Evolutionary conservation across 1,140 invertebrate genomes (phyloP).

Genomic region (Wiebesia pumilae): DNA sequence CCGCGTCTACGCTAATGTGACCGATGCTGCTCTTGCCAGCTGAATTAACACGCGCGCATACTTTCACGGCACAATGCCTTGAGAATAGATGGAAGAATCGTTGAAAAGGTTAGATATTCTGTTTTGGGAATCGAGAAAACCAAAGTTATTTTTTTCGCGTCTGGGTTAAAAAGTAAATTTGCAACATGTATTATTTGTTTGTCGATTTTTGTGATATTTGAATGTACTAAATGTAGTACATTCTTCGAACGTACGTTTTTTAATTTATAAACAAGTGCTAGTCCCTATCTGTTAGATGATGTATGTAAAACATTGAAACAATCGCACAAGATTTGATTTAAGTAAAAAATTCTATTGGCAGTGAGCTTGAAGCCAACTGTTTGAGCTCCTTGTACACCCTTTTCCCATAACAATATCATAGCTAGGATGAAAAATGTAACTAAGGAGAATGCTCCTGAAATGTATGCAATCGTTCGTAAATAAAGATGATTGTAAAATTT

Average conservation of each 20-base stretch:
- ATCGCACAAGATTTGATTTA: no score
- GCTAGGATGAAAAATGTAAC: neutral
- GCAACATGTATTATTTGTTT: no score
- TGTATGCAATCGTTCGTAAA: neutral
- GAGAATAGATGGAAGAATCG: neutral
- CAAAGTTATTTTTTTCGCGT: neutral
- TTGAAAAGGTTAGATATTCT: neutral
- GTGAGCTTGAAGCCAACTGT: neutral
- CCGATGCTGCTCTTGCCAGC: neutral
- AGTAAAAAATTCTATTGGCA: neutral
- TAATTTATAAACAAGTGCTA: no score
- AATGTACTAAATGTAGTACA: no score
- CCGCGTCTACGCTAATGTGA: no score
- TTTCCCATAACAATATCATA: neutral
- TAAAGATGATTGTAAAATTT: neutral
- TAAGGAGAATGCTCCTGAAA: neutral
- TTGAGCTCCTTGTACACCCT: neutral
- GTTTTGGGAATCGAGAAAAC: neutral
- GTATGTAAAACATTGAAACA: no score
- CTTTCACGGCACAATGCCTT: slow-evolving; percentile 5
- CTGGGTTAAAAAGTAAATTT: neutral
- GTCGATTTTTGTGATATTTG: no score
- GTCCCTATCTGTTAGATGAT: no score
- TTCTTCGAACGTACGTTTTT: no score
- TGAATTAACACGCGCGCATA: neutral